A percentile compares a stretch with the other conserved stretches of the same genome.
phyloP scores from a whole-genome alignment of 2,888 invertebrate species.

The Drosophila falleni region DNA sequence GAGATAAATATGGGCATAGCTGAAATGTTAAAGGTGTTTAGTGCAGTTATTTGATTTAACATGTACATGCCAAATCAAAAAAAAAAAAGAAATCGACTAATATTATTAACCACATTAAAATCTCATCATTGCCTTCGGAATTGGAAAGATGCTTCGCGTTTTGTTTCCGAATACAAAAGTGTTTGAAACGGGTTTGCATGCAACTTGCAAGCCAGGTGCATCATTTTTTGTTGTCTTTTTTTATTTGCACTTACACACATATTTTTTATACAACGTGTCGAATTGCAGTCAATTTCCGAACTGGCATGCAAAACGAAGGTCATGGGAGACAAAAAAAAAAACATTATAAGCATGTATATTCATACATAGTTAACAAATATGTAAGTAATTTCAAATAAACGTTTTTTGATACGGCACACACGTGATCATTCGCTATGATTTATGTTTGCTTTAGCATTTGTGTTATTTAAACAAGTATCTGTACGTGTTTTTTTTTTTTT shows the following conservation, averaged over 20 bases:
- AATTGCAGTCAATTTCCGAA: slow-evolving; percentile 52
- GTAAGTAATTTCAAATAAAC: slow-evolving; percentile 44
- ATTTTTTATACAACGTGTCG: slow-evolving; percentile 31
- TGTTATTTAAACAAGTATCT: slow-evolving; percentile 1
- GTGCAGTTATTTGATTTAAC: slow-evolving; percentile 22
- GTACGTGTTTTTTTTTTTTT: slow-evolving; percentile 5
- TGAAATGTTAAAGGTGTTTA: slow-evolving; percentile 12
- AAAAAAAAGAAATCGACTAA: slow-evolving; percentile 1
- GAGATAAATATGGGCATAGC: slow-evolving; percentile 2
- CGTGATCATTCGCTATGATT: slow-evolving; percentile 69
- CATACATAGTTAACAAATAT: slow-evolving; percentile 10
- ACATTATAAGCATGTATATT: neutral
- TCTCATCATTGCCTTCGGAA: neutral
- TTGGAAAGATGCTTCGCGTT: slow-evolving; percentile 4
- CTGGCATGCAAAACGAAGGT: slow-evolving; percentile 58
- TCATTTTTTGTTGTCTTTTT: slow-evolving; percentile 10
- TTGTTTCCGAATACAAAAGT: slow-evolving; percentile 23
- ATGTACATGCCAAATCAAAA: neutral
- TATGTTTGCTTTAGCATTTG: slow-evolving; percentile 47
- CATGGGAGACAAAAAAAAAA: slow-evolving; percentile 44
- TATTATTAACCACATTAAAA: neutral
- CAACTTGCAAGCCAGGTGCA: slow-evolving; percentile 15
- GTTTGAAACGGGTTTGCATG: slow-evolving; percentile 9
- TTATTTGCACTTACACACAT: slow-evolving; percentile 10
- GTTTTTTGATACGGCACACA: slow-evolving; percentile 46